Base-by-base conservation (phyloP, 1,140 invertebrate genomes). In the Tetranychus urticae region DNA sequence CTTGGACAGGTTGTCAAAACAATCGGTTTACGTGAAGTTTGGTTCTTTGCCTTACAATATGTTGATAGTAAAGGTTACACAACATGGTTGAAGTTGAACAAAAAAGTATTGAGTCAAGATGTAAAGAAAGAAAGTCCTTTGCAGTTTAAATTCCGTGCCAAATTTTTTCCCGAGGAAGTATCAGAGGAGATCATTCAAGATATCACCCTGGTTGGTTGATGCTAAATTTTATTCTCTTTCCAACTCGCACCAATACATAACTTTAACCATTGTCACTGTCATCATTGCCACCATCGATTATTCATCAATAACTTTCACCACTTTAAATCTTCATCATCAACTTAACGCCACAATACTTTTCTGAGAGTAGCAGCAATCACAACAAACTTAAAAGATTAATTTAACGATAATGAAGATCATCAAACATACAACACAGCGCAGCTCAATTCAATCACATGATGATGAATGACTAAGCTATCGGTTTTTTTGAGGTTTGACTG, bases 31-130 rank as follows among this genome's bases (percentile, higher is more conserved):
- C 79, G 96, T 65, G 96, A 99, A 77, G 93, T 98, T 64, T 99
- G 96, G 96, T 99, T 97, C 77, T 99, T 99, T 75, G 96, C 96
- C 59, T 81, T 99, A 13, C 94, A 98, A 74, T 99, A 97, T 75
- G 89, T 88, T 62, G 96, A 99, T 75, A 89, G 83, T 67, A 98
- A 98, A 75, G 90, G 88, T 46, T 91, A 93, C 71, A 80, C 86
- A 63, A 97, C 93, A 39, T 99, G 96, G 96, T 85, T 99, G 66
- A 98, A 99, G 75, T 79, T 98, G 46, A 97, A 98, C 75, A 98
- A 97, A 80, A 98, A 97, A 85, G 93, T 97, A 68, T 84, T 92
- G 81, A 86, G 82, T 76, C 86, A 97, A 78, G 88, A 93, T 77
- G 83, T 97, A 61, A 94, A 91, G 75, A 96, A 96, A 73, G 91